These are phyloP conservation scores for Cheilosia pagana DNA, from an alignment of 2,888 invertebrate genomes.

Conservation along the genomic window DNA sequence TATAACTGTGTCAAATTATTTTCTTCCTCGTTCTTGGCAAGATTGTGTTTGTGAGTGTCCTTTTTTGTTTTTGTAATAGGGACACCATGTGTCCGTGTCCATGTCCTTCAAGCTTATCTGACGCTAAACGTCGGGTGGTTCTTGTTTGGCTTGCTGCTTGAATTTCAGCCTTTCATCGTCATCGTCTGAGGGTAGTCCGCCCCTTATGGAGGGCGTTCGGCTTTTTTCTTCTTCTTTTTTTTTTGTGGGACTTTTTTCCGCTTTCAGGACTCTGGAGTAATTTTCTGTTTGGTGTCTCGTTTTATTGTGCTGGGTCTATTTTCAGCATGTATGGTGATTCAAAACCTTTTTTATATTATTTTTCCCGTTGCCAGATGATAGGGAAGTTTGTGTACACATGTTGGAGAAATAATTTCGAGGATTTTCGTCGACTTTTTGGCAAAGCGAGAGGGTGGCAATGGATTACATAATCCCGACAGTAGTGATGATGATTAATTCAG, in stretches of 20 bases:
- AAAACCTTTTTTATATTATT: slow-evolving; percentile 30
- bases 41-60: slow-evolving; percentile 15
- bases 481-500: slow-evolving; percentile 61
- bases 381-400: slow-evolving; percentile 11
- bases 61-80: slow-evolving; percentile 14
- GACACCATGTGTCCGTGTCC: slow-evolving; percentile 56
- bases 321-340: slow-evolving; percentile 66
- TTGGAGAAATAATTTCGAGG: not conserved
- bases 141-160: slow-evolving; percentile 32
- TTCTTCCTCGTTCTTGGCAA: slow-evolving; percentile 36
- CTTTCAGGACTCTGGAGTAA: slow-evolving; percentile 44
- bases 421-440: slow-evolving; percentile 15
- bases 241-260: slow-evolving; percentile 36
- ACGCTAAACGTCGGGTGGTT: slow-evolving; percentile 43
- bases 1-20: slow-evolving; percentile 68
- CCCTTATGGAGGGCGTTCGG: not conserved
- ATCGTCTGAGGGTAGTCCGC: not conserved
- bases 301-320: slow-evolving; percentile 64
- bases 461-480: slow-evolving; percentile 58
- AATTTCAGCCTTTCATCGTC: slow-evolving; percentile 58
- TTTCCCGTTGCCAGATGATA: slow-evolving; percentile 15
- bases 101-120: slow-evolving; percentile 65
- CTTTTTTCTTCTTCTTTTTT: not conserved
- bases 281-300: slow-evolving; percentile 51
- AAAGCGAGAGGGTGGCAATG: slow-evolving; percentile 3